phyloP scores from a whole-genome alignment of 2,113 vertebrate genomes.

The Myxocyprinus asiaticus region DNA sequence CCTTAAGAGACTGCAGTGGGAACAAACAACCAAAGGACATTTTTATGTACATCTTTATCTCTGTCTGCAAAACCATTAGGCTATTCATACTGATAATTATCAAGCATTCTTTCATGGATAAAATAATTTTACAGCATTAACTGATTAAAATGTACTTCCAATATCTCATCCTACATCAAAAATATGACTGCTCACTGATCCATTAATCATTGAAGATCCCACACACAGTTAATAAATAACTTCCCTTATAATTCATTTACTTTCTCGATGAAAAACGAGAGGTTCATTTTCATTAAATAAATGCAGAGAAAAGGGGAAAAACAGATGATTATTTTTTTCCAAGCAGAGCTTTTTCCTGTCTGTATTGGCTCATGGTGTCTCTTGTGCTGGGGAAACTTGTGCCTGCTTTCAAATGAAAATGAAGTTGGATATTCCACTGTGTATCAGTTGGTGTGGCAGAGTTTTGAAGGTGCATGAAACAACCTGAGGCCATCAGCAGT shows the following conservation, averaged over 20 bases:
- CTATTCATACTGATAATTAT: background rate
- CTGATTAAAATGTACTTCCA: slow-evolving; percentile 2
- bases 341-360: slow-evolving; percentile 44
- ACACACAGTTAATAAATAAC: slow-evolving; percentile 57
- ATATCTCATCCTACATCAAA: slow-evolving; percentile 14
- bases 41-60: background rate
- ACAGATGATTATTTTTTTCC: slow-evolving; percentile 57
- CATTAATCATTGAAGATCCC: slow-evolving; percentile 12
- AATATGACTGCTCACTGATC: background rate
- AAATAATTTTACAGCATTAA: background rate
- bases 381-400: slow-evolving; percentile 52
- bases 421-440: slow-evolving; percentile 68
- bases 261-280: slow-evolving; percentile 52
- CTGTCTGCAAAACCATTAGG: background rate
- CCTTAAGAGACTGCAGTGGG: background rate
- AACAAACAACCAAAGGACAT: slow-evolving; percentile 15
- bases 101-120: slow-evolving; percentile 8
- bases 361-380: slow-evolving; percentile 56
- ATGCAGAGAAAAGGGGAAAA: slow-evolving; percentile 44
- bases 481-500: slow-evolving; percentile 60
- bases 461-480: slow-evolving; percentile 71
- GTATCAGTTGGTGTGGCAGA: slow-evolving; percentile 72
- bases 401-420: slow-evolving; percentile 62
- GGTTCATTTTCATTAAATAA: slow-evolving; percentile 58
- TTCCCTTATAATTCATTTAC: slow-evolving; percentile 42